Evolutionary conservation across 2,113 vertebrate species (phyloP).

Genomic region (Panurus biarmicus): DNA sequence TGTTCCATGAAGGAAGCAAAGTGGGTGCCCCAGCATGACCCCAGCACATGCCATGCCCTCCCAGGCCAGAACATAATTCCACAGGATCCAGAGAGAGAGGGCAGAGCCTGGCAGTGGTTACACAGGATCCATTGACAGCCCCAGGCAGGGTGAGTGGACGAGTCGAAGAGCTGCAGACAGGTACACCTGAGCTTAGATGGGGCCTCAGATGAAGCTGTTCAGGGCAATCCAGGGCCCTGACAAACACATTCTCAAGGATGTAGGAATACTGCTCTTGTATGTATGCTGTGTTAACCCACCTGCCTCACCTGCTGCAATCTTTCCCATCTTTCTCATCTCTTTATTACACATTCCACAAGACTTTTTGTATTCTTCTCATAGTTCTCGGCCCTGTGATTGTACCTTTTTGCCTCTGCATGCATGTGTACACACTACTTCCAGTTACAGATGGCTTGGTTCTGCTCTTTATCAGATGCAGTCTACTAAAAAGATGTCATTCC

Average conservation of each 20-base stretch:
- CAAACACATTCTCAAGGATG: background rate
- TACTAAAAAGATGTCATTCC: background rate
- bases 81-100: background rate
- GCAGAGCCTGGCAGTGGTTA: background rate
- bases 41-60: background rate
- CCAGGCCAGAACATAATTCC: rapidly evolving
- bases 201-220: background rate
- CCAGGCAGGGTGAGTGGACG: background rate
- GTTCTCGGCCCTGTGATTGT: background rate
- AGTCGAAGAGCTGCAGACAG: background rate
- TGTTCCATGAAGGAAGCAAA: background rate
- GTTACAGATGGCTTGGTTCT: background rate
- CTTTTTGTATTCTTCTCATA: background rate
- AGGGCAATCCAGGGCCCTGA: background rate
- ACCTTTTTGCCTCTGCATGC: background rate
- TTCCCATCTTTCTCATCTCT: background rate
- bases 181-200: background rate
- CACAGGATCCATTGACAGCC: background rate
- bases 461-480: background rate
- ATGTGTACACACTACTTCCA: background rate
- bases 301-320: background rate
- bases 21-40: rapidly evolving
- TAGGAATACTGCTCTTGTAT: background rate
- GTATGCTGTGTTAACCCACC: background rate
- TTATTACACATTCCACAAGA: background rate